Evolutionary conservation across 2,888 invertebrate genomes (phyloP), one percentile per base, ranked within the genome.

Genomic region (Scaptomyza polygonia): DNA sequence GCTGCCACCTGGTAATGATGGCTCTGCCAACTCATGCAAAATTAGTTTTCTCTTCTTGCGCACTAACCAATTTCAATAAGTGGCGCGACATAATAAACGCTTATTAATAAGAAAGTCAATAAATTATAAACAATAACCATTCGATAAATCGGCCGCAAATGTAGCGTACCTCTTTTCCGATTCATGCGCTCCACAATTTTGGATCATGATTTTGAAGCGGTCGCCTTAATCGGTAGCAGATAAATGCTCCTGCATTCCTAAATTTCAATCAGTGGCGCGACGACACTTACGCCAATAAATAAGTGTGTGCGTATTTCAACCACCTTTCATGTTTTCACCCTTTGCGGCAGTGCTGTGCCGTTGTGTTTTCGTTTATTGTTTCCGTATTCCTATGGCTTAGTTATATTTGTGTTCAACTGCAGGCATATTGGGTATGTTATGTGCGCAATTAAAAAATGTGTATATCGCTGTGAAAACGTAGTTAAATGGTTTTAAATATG

Each of bases 311-410:
- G 44, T 57, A 51, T 65, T 78, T 78, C 88, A 77, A 81, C 78
- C 84, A 68, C 73, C 70, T 61, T 58, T 55, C 34, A 36, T 32
- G 45, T 54, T 57, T 57, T 76, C 79, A 77, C 77, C 80, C 84
- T 72, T 70, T 45, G 21, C n/a, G 18, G 27, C 30, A 16, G 42
- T 65, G 55, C 62, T 77, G 54, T 32, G 54, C 62, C 51, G 57
- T 65, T 62, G 21, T 71, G 77, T 69, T 70, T 79, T 72, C 66
- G 36, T 57, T 69, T 68, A 21, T 51, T 36, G 47, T 61, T 54
- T 34, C 16, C n/a, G 44, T 14, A 25, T 44, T 53, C 52, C 25
- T 18, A 52, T 57, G 58, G 56, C 42, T 73, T 61, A 77, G 74
- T 77, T 70, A 44, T 62, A 62, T 30, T 68, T 72, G 54, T 42